Base-by-base conservation (phyloP, 2,797 vertebrate species). In the Gymnoscopelus microlampas region DNA sequence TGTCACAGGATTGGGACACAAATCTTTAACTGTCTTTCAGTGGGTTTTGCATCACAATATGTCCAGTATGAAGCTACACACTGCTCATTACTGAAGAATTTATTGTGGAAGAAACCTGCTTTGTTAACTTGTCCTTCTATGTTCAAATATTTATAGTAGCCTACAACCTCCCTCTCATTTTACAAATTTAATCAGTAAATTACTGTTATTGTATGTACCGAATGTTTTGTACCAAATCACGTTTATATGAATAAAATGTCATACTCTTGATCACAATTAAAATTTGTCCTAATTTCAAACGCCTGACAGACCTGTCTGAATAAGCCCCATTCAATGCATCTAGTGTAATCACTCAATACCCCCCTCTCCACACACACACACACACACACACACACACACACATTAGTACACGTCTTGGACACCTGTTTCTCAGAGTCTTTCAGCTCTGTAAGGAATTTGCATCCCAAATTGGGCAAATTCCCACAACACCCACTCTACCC, bases 351-450 rank as follows among this genome's bases (percentile, higher is more conserved):
- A 61, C 76, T 90, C 83, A 82, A 74, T 65, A 0, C 77, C 76
- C 81, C 9, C 80, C 69, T 67, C 80, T 0, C 77, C 55, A 12
- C 47, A 26, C 29, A 65, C 50, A 55, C 32, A 44, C 47, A 53
- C 50, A 53, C 50, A 39, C 63, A 66, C 63, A 66, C n/a, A 13
- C 63, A 63, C 80, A 56, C 82, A 70, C 74, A 29, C 57, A 59
- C 82, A 67, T 62, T 74, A 80, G 70, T 84, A 73, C 85, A 88
- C 91, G 90, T 91, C 91, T 87, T 23, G 78, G 91, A 93, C 93
- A 94, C 93, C 93, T 94, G 93, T 92, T 92, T 80, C 90, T 84
- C 88, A 75, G 68, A 79, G 88, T 89, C 88, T 90, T 91, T 93
- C 90, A 92, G 92, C 88, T 90, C 88, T 71, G 65, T 15, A 66